These are phyloP conservation scores for Xyliphius kryptos DNA, from an alignment of 2,113 vertebrate genomes.

Conservation along the genomic window DNA sequence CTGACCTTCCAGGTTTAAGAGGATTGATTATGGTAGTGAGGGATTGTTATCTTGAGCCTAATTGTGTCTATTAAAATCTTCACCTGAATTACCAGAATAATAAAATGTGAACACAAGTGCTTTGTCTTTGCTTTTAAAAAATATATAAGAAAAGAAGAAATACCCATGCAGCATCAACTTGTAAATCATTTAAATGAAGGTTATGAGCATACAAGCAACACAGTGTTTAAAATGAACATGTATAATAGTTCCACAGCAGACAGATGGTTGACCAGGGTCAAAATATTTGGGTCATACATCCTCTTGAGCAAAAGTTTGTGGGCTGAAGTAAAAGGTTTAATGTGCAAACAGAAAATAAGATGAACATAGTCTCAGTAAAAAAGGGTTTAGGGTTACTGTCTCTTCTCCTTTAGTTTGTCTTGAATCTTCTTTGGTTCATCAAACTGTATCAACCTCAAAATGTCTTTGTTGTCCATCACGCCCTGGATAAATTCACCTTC, in stretches of 20 bases:
- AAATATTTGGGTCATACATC: constrained; percentile 1
- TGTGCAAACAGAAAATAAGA: constrained; percentile 38
- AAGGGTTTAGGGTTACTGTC: constrained; percentile 47
- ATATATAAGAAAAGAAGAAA: neutral
- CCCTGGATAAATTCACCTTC: constrained; percentile 83
- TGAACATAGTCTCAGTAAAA: constrained; percentile 44
- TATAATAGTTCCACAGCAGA: neutral
- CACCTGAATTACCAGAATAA: neutral
- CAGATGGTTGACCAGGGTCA: neutral
- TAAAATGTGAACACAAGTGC: constrained; percentile 32
- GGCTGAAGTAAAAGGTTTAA: constrained; percentile 1
- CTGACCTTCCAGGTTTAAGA: constrained; percentile 64
- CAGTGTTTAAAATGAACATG: neutral
- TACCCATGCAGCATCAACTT: neutral
- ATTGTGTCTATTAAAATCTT: constrained; percentile 44
- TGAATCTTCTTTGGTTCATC: constrained; percentile 80
- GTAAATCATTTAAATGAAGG: neutral
- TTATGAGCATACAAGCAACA: neutral
- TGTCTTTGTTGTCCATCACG: constrained; percentile 81
- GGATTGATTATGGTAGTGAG: constrained; percentile 50
- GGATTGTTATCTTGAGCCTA: constrained; percentile 60
- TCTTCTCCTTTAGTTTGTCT: constrained; percentile 77
- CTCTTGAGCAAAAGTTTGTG: constrained; percentile 20
- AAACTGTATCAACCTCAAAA: constrained; percentile 81
- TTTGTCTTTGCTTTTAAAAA: too few species aligned